Percentiles rank a stretch among this genome's conserved stretches.
These are phyloP conservation scores for Oreonectes daqikongensis DNA, from an alignment of 2,797 vertebrate species.

Conservation along the genomic window DNA sequence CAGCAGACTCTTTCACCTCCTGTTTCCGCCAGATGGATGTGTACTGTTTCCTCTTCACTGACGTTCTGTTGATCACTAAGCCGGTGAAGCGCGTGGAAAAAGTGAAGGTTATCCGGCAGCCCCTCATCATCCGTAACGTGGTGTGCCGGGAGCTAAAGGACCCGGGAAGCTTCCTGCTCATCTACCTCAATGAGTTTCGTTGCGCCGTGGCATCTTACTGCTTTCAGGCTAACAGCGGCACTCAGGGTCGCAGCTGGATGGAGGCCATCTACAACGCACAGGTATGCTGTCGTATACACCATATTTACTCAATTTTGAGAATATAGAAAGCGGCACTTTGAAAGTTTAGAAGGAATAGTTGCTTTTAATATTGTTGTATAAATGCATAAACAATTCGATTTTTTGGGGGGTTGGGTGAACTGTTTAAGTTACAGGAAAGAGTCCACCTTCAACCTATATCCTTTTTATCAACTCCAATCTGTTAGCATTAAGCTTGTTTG, in stretches of 20 bases:
- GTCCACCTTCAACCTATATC: background rate
- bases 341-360: too few species aligned
- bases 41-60: slow-evolving; percentile 95
- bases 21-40: slow-evolving; percentile 85
- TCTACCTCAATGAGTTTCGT: slow-evolving; percentile 93
- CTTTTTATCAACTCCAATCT: background rate
- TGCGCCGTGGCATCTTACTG: slow-evolving; percentile 90
- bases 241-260: slow-evolving; percentile 89
- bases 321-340: background rate
- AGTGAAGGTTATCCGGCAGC: slow-evolving; percentile 90
- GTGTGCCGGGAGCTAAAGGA: slow-evolving; percentile 93
- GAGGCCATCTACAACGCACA: slow-evolving; percentile 90
- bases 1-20: slow-evolving; percentile 15
- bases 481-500: background rate
- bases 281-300: slow-evolving; percentile 68
- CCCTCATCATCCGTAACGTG: slow-evolving; percentile 88
- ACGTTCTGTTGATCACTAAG: slow-evolving; percentile 93
- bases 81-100: slow-evolving; percentile 90
- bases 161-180: slow-evolving; percentile 89
- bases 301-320: background rate
- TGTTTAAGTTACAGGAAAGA: too few species aligned
- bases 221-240: slow-evolving; percentile 91
- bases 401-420: too few species aligned
- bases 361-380: too few species aligned
- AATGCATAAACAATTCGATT: too few species aligned